Evolutionary conservation across 2,113 vertebrate species (phyloP).

Genomic region (Danionella cerebrum): DNA sequence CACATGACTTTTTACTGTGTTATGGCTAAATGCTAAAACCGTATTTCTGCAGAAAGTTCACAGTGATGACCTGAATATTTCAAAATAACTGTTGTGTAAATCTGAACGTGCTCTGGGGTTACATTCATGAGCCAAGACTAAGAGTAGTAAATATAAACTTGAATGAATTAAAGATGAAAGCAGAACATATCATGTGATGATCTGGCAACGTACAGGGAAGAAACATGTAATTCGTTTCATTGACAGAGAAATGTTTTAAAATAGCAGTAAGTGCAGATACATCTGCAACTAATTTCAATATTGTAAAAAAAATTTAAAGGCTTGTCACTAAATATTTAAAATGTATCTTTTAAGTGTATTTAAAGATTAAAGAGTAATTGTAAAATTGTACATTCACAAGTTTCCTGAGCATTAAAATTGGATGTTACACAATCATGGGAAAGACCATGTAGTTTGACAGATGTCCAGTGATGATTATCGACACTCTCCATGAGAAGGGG

Average conservation of each 20-base stretch:
- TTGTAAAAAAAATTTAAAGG: too few species aligned
- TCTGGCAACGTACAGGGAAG: not conserved
- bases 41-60: not conserved
- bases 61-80: not conserved
- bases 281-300: too few species aligned
- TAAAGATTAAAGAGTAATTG: too few species aligned
- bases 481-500: too few species aligned
- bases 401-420: too few species aligned
- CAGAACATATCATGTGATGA: not conserved
- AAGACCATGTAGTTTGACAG: too few species aligned
- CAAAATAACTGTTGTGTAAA: not conserved
- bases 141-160: constrained; percentile 4
- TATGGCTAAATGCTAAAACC: not conserved
- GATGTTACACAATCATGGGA: too few species aligned
- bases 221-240: not conserved
- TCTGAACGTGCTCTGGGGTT: not conserved
- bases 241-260: not conserved
- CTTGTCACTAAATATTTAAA: too few species aligned
- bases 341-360: too few species aligned
- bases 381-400: too few species aligned
- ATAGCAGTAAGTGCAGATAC: not conserved
- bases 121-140: not conserved
- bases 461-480: too few species aligned
- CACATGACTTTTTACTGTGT: not conserved
- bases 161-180: too few species aligned